Conservation (phyloP, 1,140 invertebrate species). For the Gonatopus flavifemur region DNA sequence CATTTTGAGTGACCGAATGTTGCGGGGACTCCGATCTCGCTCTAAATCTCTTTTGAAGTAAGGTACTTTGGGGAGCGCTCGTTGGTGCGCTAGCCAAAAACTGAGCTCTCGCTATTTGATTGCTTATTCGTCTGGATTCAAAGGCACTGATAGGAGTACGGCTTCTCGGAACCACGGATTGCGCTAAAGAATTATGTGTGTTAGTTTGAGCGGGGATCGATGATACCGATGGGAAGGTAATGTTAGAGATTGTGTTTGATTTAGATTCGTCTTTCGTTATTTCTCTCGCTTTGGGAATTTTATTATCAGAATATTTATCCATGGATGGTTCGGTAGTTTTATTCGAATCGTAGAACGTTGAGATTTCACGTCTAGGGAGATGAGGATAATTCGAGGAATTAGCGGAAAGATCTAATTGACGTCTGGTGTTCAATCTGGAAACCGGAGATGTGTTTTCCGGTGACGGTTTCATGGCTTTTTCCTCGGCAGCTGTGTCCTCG, state of each 20-base stretch:
- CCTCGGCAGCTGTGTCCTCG: slow-evolving; percentile 64
- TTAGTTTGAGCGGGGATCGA: too few relatives aligned
- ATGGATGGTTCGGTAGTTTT: neutral
- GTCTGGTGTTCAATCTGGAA: slow-evolving; percentile 24
- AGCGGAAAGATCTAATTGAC: slow-evolving; percentile 35
- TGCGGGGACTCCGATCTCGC: slow-evolving; percentile 52
- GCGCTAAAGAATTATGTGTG: neutral
- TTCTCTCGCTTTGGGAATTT: too few relatives aligned
- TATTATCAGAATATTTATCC: too few relatives aligned
- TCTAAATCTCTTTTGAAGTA: slow-evolving; percentile 40
- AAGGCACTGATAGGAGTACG: slow-evolving; percentile 34
- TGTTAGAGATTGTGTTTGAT: neutral
- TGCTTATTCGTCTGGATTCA: slow-evolving; percentile 46
- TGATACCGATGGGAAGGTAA: too few relatives aligned
- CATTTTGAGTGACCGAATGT: slow-evolving; percentile 33
- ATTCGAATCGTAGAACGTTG: too few relatives aligned
- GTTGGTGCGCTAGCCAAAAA: slow-evolving; percentile 38
- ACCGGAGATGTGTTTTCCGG: slow-evolving; percentile 38
- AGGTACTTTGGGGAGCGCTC: slow-evolving; percentile 24
- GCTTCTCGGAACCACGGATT: slow-evolving; percentile 19
- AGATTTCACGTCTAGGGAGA: neutral
- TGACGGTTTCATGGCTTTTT: slow-evolving; percentile 53
- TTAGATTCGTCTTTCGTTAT: too few relatives aligned
- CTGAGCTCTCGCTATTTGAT: slow-evolving; percentile 50
- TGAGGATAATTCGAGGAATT: slow-evolving; percentile 12